Evolutionary conservation across 2,888 invertebrate genomes (phyloP), one percentile per base, ranked within the genome.

Genomic region (Melanotus villosus): DNA sequence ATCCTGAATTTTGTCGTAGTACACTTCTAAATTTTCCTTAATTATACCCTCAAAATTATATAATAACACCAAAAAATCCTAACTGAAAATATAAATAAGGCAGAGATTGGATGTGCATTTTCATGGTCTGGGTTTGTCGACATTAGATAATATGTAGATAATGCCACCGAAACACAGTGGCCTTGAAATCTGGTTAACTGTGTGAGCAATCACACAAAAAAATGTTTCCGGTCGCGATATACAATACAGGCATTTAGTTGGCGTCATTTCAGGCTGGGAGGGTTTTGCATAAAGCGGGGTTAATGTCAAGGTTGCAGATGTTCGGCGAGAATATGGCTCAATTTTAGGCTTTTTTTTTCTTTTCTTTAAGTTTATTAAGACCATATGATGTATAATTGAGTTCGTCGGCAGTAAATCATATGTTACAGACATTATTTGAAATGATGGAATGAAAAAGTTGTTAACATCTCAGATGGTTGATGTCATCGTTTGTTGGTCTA

Each of bases 271-370:
- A 16, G 56, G 60, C 19, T 54, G 54, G 41, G 43, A 38, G 50
- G 68, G 47, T 63, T 36, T 14, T 19, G 41, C 21, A 23, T 19
- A 23, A 21, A 65, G 59, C 50, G 54, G 64, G 59, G 64, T 69
- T 65, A 69, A 69, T 69, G 69, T 69, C 69, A 68, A 68, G 62
- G 68, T 41, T 68, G 57, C 68, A 56, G 68, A 68, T 62, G 62
- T 56, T 52, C 41, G 45, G 45, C 26, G 62, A 23, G 38, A 52
- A 52, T 26, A 50, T 4, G 3, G 9, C 32, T 5, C 10, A 14
- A 14, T 47, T 47, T 47, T 21, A 41, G 12, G 16, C 14, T 41
- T 47, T 47, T 23, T 12, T 12, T 47, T 23, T 21, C 1, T 43
- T 6, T 10, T n/a, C n/a, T n/a, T n/a, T n/a, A n/a, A n/a, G n/a